These are phyloP conservation scores for Chelonoidis abingdonii DNA, from an alignment of 2,113 vertebrate genomes.

Conservation along the genomic window DNA sequence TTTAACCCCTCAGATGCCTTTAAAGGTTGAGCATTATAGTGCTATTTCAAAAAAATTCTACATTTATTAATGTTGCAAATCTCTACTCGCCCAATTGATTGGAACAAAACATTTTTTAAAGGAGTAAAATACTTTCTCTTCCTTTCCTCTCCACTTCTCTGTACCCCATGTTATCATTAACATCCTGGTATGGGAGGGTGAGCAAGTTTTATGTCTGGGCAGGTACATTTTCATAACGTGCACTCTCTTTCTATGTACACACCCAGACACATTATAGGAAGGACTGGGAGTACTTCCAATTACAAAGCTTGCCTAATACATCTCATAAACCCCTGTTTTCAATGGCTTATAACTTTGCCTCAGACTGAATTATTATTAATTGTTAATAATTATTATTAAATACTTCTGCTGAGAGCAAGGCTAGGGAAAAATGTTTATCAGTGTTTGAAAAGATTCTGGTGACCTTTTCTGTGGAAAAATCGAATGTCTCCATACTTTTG, in stretches of 20 bases:
- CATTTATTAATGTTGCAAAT: neutral
- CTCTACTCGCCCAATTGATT: neutral
- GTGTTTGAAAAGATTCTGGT: neutral
- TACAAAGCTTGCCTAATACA: neutral
- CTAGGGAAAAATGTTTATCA: neutral
- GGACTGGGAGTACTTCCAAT: neutral
- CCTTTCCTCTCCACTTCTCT: neutral
- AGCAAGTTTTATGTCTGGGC: neutral
- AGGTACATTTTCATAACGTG: neutral
- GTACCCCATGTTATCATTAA: neutral
- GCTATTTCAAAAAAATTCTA: neutral
- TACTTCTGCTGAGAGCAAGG: neutral
- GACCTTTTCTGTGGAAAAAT: neutral
- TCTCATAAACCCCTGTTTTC: neutral
- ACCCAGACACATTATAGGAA: neutral
- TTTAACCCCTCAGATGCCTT: neutral
- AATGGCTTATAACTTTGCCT: neutral
- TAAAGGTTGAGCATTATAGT: neutral
- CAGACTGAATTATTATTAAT: neutral
- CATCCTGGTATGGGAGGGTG: neutral
- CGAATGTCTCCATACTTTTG: neutral
- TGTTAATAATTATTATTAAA: neutral
- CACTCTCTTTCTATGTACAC: neutral
- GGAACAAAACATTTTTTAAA: neutral
- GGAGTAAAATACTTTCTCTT: neutral